Evolutionary conservation across 2,113 vertebrate genomes (phyloP), one percentile per base, ranked within the genome.

Genomic region (Caloenas nicobarica): DNA sequence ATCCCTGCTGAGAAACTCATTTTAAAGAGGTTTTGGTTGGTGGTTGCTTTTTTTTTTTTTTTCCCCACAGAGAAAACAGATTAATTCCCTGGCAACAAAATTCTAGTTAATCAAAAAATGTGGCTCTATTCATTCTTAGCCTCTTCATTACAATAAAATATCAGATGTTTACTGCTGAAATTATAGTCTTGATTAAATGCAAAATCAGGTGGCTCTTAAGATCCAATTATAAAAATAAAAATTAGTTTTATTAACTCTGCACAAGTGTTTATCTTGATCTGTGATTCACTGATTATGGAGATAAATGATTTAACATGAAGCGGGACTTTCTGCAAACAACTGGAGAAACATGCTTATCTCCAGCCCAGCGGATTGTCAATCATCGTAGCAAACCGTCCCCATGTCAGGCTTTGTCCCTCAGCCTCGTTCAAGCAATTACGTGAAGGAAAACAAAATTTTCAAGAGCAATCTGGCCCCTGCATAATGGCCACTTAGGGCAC

Each of bases 21-120:
- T 97, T 97, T 95, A 77, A 70, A 95, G 73, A 58, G 42, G 44
- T 46, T 46, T 46, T 19, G 44, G 44, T 46, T 46, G 44, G 44
- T 46, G 44, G 44, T 46, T 46, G 18, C 44, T 46, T 38, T 38
- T 46, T 46, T 61, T 11, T 95, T 86, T 94, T 92, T 91, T 68
- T 86, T 51, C 40, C 92, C 66, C 36, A 84, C 95, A 97, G 54
- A 77, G n/a, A 93, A 76, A 95, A 89, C 94, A 96, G 97, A 98
- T 97, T 97, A 97, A 98, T 96, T 96, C 88, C 96, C 95, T 98
- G 96, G 97, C 97, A 98, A 96, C 96, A 97, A 97, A 97, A 97
- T 96, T 95, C 89, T 97, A 96, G 97, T 97, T 97, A 98, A 98
- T 97, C 92, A 97, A 95, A 95, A 98, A 93, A 78, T 72, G 33